phyloP scores from a whole-genome alignment of 2,113 vertebrate genomes.

The Ancistrus triradiatus region DNA sequence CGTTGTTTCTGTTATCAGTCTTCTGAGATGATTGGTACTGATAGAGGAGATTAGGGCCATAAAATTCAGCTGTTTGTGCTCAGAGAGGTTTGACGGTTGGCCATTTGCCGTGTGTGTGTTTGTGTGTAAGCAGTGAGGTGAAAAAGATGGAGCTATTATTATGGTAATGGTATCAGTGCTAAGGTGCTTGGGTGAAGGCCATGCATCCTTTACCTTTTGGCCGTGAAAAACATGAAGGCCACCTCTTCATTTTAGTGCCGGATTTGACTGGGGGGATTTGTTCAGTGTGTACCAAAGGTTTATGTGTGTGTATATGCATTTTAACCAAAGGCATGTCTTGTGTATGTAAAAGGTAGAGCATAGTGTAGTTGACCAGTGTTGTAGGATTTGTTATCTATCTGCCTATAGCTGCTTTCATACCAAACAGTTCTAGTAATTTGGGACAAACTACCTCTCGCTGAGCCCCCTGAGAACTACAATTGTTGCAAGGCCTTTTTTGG shows the following conservation, averaged over 20 bases:
- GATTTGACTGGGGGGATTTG: conserved; percentile 2
- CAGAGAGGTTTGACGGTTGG: neutral
- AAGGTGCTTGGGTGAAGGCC: conserved; percentile 8
- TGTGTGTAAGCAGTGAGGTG: neutral
- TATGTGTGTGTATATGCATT: no score
- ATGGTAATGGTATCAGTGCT: no score
- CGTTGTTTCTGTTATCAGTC: conserved; percentile 8
- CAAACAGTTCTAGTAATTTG: no score
- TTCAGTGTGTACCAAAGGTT: neutral
- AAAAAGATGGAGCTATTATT: neutral
- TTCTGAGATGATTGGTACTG: conserved; percentile 7
- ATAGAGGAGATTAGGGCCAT: conserved; percentile 31
- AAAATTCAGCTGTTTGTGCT: conserved; percentile 34
- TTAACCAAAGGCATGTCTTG: no score
- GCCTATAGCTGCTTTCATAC: no score
- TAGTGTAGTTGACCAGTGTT: no score
- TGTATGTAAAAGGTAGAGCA: no score
- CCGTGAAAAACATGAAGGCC: no score
- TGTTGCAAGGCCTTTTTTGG: no score
- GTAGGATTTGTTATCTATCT: no score
- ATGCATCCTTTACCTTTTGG: conserved; percentile 11
- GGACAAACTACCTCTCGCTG: no score
- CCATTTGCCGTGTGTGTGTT: neutral
- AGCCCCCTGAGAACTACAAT: no score
- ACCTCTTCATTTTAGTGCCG: neutral